These are phyloP conservation scores for Muscicapa striata DNA, from an alignment of 2,797 vertebrate genomes.

Conservation along the genomic window DNA sequence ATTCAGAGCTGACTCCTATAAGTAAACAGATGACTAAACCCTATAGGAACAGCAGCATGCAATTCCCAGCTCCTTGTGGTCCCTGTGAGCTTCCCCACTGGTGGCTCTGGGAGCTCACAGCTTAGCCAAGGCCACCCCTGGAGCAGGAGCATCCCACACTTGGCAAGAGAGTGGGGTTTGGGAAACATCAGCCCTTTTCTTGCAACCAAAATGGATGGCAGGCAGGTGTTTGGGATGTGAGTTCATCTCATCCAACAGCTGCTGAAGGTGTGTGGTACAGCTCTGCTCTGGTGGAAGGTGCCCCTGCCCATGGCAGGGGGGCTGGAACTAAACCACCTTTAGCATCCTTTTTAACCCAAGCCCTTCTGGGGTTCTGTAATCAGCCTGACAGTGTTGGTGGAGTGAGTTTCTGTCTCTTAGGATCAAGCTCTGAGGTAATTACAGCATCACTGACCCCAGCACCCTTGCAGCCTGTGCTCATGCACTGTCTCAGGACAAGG, in stretches of 20 bases:
- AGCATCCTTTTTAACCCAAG: not conserved
- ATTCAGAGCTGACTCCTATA: not conserved
- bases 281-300: not conserved
- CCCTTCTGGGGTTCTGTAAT: not conserved
- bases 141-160: not conserved
- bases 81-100: not conserved
- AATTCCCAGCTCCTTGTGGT: not conserved
- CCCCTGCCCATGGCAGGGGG: not conserved
- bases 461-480: fast-evolving
- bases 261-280: not conserved
- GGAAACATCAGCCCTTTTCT: not conserved
- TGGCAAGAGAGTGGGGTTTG: not conserved
- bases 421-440: not conserved
- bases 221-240: not conserved
- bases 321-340: not conserved
- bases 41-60: not conserved
- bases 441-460: not conserved
- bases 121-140: not conserved
- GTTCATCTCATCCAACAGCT: not conserved
- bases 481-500: too few relatives aligned
- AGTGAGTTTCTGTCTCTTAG: not conserved
- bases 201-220: not conserved
- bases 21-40: not conserved
- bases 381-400: not conserved
- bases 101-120: not conserved